A percentile compares a stretch with the other conserved stretches of the same genome.
Conservation (phyloP, 37 sponge, comb jelly and placozoan genomes). For the Chondrilla cf. caribensis region DNA sequence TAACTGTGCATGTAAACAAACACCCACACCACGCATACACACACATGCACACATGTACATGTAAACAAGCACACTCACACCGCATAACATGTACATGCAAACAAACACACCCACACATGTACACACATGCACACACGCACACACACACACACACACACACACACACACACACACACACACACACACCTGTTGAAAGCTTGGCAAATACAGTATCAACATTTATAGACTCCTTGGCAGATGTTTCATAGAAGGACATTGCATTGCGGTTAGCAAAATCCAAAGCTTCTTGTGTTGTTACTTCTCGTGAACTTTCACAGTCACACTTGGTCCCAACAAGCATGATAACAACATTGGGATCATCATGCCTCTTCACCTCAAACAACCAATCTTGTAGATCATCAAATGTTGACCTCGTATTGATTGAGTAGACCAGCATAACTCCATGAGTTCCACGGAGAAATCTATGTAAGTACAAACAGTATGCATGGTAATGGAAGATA, state of each 20-base stretch:
- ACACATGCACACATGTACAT: neutral
- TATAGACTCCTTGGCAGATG: neutral
- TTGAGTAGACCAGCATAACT: constrained; percentile 93
- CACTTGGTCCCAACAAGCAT: too few species aligned
- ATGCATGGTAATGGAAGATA: neutral
- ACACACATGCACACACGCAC: neutral
- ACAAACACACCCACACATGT: neutral
- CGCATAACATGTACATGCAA: neutral
- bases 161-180: too few species aligned
- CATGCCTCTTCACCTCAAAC: constrained; percentile 90
- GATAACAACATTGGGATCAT: constrained; percentile 90
- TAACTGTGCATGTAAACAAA: too few species aligned
- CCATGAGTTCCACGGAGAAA: constrained; percentile 97
- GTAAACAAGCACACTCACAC: neutral
- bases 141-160: neutral
- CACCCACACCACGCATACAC: neutral
- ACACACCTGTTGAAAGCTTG: too few species aligned
- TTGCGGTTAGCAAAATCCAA: constrained; percentile 42
- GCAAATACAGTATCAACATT: constrained; percentile 8
- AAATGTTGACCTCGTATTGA: constrained; percentile 91
- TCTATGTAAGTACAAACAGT: constrained; percentile 24
- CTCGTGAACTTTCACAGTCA: constrained; percentile 89
- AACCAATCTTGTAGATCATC: constrained; percentile 97
- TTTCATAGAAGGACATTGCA: neutral
- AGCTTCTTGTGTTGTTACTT: constrained; percentile 70